Percentiles rank a stretch among this genome's conserved stretches.
phyloP scores from a whole-genome alignment of 2,888 invertebrate genomes.

The Xestia xanthographa region DNA sequence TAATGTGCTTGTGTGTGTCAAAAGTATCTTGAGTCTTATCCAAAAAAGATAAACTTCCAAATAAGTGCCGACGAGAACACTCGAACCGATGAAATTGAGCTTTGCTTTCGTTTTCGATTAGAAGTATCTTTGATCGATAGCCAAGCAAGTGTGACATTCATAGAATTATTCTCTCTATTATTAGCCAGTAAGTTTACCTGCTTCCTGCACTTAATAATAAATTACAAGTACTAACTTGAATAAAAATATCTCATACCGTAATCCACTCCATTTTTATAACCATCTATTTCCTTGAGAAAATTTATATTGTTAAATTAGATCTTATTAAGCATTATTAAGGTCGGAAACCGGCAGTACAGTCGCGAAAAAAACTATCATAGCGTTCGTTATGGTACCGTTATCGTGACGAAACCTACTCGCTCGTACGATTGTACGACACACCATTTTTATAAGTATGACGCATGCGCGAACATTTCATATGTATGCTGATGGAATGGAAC shows the following conservation, averaged over 20 bases:
- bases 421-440: constrained; percentile 68
- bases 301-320: constrained; percentile 55
- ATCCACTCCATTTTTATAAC: constrained; percentile 25
- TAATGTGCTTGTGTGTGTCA: constrained; percentile 15
- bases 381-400: constrained; percentile 81
- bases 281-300: constrained; percentile 20
- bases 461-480: constrained; percentile 72
- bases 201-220: neutral
- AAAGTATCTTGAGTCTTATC: constrained; percentile 43
- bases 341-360: constrained; percentile 60
- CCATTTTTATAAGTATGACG: constrained; percentile 80
- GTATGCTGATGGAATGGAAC: constrained; percentile 45
- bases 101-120: constrained; percentile 31
- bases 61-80: constrained; percentile 30
- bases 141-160: neutral
- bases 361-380: constrained; percentile 70
- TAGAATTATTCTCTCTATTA: neutral
- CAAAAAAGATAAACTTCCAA: constrained; percentile 31
- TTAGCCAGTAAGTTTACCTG: neutral
- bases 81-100: neutral
- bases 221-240: neutral
- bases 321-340: constrained; percentile 64
- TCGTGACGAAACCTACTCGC: constrained; percentile 69
- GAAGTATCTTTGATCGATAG: neutral
- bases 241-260: constrained; percentile 30